Evolutionary conservation across 1,140 invertebrate genomes (phyloP).

Genomic region (Brachionus rotundiformis): DNA sequence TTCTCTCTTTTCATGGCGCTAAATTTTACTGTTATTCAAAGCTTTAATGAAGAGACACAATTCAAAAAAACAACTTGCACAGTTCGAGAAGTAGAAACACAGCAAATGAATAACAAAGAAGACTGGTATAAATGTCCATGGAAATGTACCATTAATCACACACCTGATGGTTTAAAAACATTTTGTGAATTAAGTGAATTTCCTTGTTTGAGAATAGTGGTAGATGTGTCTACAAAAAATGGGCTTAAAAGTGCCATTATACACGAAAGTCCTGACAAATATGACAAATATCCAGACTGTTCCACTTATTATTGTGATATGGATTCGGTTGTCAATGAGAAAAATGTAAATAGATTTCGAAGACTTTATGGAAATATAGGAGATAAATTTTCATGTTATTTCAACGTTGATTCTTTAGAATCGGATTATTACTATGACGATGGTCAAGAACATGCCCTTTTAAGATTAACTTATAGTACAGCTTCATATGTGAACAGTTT

Average conservation of each 20-base stretch:
- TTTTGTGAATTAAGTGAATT: constrained; percentile 37
- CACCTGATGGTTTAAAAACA: constrained; percentile 50
- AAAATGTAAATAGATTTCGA: constrained; percentile 33
- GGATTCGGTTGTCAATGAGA: constrained; percentile 46
- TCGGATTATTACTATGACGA: constrained; percentile 46
- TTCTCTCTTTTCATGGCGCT: neutral
- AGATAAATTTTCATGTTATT: neutral
- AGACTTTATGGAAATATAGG: constrained; percentile 31
- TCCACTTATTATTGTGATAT: constrained; percentile 51
- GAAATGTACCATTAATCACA: constrained; percentile 48
- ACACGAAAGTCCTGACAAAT: constrained; percentile 38
- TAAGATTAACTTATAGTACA: constrained; percentile 7
- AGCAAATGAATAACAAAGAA: constrained; percentile 44
- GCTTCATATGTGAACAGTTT: constrained; percentile 45
- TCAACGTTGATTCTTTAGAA: constrained; percentile 30
- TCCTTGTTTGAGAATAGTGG: constrained; percentile 46
- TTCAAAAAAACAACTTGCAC: constrained; percentile 46
- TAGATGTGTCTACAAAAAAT: constrained; percentile 42
- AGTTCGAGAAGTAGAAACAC: constrained; percentile 33
- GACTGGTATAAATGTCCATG: constrained; percentile 51
- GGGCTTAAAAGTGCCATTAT: constrained; percentile 48
- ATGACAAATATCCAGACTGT: constrained; percentile 18
- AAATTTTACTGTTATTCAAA: constrained; percentile 42
- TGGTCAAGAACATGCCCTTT: constrained; percentile 50
- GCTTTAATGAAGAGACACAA: constrained; percentile 13